Evolutionary conservation across 2,888 invertebrate genomes (phyloP).

Genomic region (Drosophila subquinaria): DNA sequence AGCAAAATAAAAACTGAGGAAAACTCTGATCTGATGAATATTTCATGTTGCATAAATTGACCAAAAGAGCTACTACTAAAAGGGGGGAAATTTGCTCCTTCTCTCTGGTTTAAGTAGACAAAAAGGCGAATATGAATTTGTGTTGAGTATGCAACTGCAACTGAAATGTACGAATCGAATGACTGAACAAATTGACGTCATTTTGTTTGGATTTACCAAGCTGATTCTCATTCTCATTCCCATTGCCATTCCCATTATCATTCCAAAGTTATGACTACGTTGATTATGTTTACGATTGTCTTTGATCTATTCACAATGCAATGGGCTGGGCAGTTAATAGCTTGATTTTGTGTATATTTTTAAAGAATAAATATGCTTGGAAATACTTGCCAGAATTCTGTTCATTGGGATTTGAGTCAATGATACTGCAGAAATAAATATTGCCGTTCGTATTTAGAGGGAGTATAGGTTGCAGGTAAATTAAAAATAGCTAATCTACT

Average conservation of each 20-base stretch:
- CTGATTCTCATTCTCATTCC: neutral
- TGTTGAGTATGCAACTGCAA: slow-evolving; percentile 23
- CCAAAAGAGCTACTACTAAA: slow-evolving; percentile 20
- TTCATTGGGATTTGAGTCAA: neutral
- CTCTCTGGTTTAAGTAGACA: slow-evolving; percentile 5
- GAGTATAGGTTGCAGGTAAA: too few species aligned
- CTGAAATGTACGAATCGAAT: slow-evolving; percentile 42
- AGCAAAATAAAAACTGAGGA: neutral
- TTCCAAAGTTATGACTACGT: slow-evolving; percentile 6
- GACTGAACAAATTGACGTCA: slow-evolving; percentile 48
- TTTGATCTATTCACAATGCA: slow-evolving; percentile 21
- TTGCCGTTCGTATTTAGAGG: too few species aligned
- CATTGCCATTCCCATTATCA: neutral
- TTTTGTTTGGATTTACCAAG: slow-evolving; percentile 24
- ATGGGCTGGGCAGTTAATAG: neutral
- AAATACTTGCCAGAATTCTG: neutral
- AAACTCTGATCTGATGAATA: slow-evolving; percentile 72
- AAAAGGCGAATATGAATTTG: slow-evolving; percentile 20
- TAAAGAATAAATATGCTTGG: neutral
- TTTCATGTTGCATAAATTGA: slow-evolving; percentile 76
- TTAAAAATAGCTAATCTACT: too few species aligned
- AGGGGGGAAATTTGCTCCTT: neutral
- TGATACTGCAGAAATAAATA: too few species aligned
- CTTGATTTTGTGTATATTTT: neutral
- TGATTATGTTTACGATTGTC: slow-evolving; percentile 23